These are phyloP conservation scores for Diaphora mendica DNA, from an alignment of 2,888 invertebrate genomes.

Conservation along the genomic window DNA sequence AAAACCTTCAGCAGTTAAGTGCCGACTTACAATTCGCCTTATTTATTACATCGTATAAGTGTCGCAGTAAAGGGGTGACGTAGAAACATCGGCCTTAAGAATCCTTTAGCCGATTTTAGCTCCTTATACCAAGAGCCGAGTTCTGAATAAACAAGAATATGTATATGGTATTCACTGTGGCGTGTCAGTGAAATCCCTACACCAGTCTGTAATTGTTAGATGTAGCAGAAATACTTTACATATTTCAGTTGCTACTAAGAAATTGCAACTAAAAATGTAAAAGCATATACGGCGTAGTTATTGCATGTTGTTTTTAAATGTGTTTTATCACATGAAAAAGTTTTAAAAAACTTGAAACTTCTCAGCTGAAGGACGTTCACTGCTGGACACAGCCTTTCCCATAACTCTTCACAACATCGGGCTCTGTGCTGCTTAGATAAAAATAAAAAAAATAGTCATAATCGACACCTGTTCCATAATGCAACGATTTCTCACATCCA, in stretches of 20 bases:
- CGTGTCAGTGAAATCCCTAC: conserved; percentile 28
- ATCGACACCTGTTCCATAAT: too few relatives aligned
- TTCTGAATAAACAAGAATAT: conserved; percentile 16
- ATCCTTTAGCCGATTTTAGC: conserved; percentile 29
- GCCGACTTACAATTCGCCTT: not conserved
- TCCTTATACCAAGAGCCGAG: conserved; percentile 27
- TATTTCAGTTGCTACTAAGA: conserved; percentile 33
- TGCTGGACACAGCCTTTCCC: too few relatives aligned
- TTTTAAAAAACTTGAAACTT: not conserved
- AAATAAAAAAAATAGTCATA: too few relatives aligned
- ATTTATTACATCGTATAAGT: not conserved
- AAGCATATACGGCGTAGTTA: too few relatives aligned
- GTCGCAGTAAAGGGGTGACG: not conserved
- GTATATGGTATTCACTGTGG: conserved; percentile 24
- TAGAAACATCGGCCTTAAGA: not conserved
- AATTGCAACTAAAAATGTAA: conserved; percentile 4
- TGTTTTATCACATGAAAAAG: conserved; percentile 16
- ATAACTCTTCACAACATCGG: too few relatives aligned
- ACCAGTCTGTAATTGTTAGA: conserved; percentile 26
- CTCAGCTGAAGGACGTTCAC: too few relatives aligned
- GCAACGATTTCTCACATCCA: too few relatives aligned
- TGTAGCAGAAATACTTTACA: conserved; percentile 32
- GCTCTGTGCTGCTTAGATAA: too few relatives aligned
- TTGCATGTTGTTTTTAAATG: not conserved
- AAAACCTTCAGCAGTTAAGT: not conserved